Percentiles rank a stretch among this genome's conserved stretches.
Conservation (phyloP, 2,888 invertebrate genomes). For the Dinocampus coccinellae region DNA sequence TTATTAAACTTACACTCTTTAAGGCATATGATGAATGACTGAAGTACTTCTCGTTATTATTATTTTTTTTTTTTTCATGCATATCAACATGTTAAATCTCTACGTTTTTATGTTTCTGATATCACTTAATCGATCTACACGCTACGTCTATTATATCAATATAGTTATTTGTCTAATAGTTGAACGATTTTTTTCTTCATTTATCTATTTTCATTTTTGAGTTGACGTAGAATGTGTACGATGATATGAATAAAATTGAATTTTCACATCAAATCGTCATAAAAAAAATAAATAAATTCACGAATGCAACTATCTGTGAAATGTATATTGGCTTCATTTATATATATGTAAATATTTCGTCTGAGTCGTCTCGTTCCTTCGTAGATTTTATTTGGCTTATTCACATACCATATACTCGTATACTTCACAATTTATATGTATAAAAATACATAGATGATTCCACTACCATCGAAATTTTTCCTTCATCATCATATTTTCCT, state of each 20-base stretch:
- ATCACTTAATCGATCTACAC: too few species aligned
- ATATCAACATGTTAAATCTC: too few species aligned
- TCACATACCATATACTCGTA: too few species aligned
- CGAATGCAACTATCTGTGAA: slow-evolving; percentile 29
- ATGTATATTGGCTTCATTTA: slow-evolving; percentile 68
- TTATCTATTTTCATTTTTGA: too few species aligned
- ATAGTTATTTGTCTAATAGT: too few species aligned
- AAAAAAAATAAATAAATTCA: slow-evolving; percentile 41
- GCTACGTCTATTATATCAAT: too few species aligned
- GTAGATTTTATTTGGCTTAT: slow-evolving; percentile 36
- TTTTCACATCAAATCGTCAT: not conserved
- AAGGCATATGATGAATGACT: too few species aligned
- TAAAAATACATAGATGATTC: not conserved
- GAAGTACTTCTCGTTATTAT: too few species aligned
- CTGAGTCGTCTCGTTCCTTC: slow-evolving; percentile 53
- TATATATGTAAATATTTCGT: slow-evolving; percentile 67
- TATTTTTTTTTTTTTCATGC: too few species aligned
- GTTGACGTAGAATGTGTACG: too few species aligned
- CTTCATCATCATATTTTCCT: not conserved
- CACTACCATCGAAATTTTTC: not conserved
- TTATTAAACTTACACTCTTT: slow-evolving; percentile 19
- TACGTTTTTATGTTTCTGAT: too few species aligned
- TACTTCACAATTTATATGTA: too few species aligned
- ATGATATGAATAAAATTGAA: not conserved
- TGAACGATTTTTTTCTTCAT: not conserved